Evolutionary conservation across 2,113 vertebrate species (phyloP).

Genomic region (Cynoglossus semilaevis): DNA sequence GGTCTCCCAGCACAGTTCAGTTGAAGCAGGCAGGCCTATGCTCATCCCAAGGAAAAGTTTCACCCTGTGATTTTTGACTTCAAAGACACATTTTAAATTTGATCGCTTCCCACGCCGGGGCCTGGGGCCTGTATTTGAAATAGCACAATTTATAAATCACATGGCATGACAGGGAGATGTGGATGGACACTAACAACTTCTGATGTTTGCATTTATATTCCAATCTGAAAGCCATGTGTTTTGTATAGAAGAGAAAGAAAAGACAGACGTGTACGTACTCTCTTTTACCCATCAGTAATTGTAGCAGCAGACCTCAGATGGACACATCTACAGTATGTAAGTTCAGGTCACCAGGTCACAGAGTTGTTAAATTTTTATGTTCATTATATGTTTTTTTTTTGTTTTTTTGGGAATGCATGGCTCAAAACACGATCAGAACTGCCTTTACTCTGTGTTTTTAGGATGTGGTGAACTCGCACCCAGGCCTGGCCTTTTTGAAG

Average conservation of each 20-base stretch:
- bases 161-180: slow-evolving; percentile 18
- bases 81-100: slow-evolving; percentile 18
- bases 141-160: slow-evolving; percentile 22
- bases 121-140: slow-evolving; percentile 18
- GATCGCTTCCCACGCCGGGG: slow-evolving; percentile 12
- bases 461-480: slow-evolving; percentile 95
- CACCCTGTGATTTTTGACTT: slow-evolving; percentile 22
- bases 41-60: slow-evolving; percentile 17
- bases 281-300: slow-evolving; percentile 20
- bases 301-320: slow-evolving; percentile 13
- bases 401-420: slow-evolving; percentile 16
- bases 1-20: slow-evolving; percentile 5
- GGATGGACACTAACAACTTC: slow-evolving; percentile 31
- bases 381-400: slow-evolving; percentile 12
- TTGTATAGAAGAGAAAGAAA: slow-evolving; percentile 12
- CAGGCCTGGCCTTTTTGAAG: slow-evolving; percentile 89
- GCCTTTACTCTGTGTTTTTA: slow-evolving; percentile 58
- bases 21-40: slow-evolving; percentile 7
- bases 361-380: slow-evolving; percentile 14
- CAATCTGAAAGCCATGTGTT: slow-evolving; percentile 17
- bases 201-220: slow-evolving; percentile 32
- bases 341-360: slow-evolving; percentile 1
- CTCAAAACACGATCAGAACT: slow-evolving; percentile 11
- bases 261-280: slow-evolving; percentile 26
- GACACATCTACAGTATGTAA: slow-evolving; percentile 20